Conservation (phyloP, 2,888 invertebrate genomes). For the Agonopterix heracliana region DNA sequence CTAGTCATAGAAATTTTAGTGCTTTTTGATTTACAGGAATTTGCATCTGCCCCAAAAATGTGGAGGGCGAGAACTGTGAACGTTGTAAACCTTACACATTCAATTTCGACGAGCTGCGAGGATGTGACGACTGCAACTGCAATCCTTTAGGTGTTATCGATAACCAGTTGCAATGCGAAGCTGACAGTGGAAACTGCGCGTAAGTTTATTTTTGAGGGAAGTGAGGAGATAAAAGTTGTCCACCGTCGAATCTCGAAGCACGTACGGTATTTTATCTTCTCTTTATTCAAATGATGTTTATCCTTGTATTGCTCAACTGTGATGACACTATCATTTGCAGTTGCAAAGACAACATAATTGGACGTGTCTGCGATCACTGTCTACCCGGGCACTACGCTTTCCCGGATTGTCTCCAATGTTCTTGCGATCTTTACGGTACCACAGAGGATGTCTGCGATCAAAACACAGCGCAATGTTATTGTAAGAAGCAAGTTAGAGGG, state of each 20-base stretch:
- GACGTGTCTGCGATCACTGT: conserved; percentile 93
- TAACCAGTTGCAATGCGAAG: conserved; percentile 90
- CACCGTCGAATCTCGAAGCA: no score
- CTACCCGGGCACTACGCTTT: conserved; percentile 89
- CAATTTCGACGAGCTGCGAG: conserved; percentile 94
- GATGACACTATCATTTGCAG: conserved; percentile 34
- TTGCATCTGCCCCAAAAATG: conserved; percentile 94
- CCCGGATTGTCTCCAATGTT: conserved; percentile 91
- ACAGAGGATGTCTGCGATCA: conserved; percentile 93
- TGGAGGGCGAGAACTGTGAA: conserved; percentile 93
- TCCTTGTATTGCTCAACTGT: no score
- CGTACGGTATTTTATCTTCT: no score
- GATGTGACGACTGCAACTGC: conserved; percentile 97
- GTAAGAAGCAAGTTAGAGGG: conserved; percentile 81
- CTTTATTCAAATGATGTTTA: no score
- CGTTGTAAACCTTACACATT: conserved; percentile 92
- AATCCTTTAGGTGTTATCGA: conserved; percentile 86
- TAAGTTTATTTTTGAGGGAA: conserved; percentile 50
- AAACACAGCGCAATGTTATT: conserved; percentile 83
- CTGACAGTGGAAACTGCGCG: conserved; percentile 90
- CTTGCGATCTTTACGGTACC: conserved; percentile 89
- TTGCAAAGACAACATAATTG: conserved; percentile 91
- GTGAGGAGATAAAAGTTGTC: no score
- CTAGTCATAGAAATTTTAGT: no score
- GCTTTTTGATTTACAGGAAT: conserved; percentile 63